Base-by-base conservation (phyloP, 2,888 invertebrate species). In the Litoditis marina region DNA sequence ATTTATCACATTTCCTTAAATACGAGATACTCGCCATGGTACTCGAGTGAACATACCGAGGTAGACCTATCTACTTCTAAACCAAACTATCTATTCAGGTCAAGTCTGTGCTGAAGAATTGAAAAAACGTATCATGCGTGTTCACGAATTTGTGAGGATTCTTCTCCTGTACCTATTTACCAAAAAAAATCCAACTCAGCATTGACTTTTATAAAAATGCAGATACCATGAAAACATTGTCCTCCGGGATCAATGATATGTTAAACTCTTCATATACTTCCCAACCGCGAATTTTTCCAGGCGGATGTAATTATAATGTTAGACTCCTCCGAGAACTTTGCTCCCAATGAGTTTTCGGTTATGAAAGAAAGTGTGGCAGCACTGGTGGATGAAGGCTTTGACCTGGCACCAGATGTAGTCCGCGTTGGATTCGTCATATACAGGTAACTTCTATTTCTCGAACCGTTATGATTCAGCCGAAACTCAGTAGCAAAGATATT, bases 291-390 rank as follows among this genome's bases (percentile, higher is more conserved):
- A 39, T 11, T 28, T 1, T 51, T 60, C 32, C 58, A 74, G 68
- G 69, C 77, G 8, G 81, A 81, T 47, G 69, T 81, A n/a, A 72
- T 81, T 46, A 65, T 81, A 13, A 74, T 79, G 39, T 58, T 81
- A n/a, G 81, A 81, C 60, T 77, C 79, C 1, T 81, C 81, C 13
- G 77, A 77, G 55, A 81, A 79, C 56, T 80, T 81, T 66, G 60
- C 65, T 27, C 54, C 69, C n/a, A 73, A 73, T 30, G 73, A 79
- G 30, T 81, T 80, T 54, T 66, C 63, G 2, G 71, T 65, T 19
- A 68, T 78, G 63, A 76, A 78, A 31, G 81, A 82, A 52, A 73
- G 77, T 27, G 67, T 81, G n/a, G 78, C 76, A 19, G 73, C 75
- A 6, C 66, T 81, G 1, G 74, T 82, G 19, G 81, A 81, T 52